Conservation (phyloP, 1,140 invertebrate species). For the Drosophila varians region DNA sequence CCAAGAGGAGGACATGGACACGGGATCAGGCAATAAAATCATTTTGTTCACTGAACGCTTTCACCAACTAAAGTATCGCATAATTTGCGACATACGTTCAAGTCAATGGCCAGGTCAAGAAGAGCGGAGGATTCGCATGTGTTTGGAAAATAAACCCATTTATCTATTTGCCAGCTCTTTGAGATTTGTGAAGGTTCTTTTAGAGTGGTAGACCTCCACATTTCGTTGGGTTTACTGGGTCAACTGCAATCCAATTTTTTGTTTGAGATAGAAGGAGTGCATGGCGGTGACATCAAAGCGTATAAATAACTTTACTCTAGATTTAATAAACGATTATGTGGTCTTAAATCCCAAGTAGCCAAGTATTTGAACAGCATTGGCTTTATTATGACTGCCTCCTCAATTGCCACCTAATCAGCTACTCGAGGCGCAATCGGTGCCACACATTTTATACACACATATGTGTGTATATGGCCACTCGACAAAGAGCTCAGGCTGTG, state of each 20-base stretch:
- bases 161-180: constrained; percentile 68
- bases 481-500: constrained; percentile 42
- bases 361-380: constrained; percentile 28
- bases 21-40: constrained; percentile 76
- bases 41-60: constrained; percentile 79
- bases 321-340: constrained; percentile 80
- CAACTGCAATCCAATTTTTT: constrained; percentile 26
- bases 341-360: constrained; percentile 70
- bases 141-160: constrained; percentile 70
- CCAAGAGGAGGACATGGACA: constrained; percentile 27
- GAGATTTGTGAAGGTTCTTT: constrained; percentile 43
- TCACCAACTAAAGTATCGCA: constrained; percentile 45
- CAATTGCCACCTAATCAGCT: constrained; percentile 58
- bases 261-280: constrained; percentile 9
- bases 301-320: constrained; percentile 77
- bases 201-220: constrained; percentile 28
- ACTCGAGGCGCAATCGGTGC: constrained; percentile 67
- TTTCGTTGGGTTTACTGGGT: constrained; percentile 52
- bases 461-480: constrained; percentile 66
- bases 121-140: constrained; percentile 19
- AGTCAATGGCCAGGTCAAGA: constrained; percentile 61
- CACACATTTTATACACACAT: constrained; percentile 59
- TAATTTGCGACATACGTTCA: constrained; percentile 79
- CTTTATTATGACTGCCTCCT: constrained; percentile 12
- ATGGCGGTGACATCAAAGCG: constrained; percentile 58